A percentile compares a stretch with the other conserved stretches of the same genome.
These are phyloP conservation scores for Rallus crepitans DNA, from an alignment of 2,797 vertebrate genomes.

Conservation along the genomic window DNA sequence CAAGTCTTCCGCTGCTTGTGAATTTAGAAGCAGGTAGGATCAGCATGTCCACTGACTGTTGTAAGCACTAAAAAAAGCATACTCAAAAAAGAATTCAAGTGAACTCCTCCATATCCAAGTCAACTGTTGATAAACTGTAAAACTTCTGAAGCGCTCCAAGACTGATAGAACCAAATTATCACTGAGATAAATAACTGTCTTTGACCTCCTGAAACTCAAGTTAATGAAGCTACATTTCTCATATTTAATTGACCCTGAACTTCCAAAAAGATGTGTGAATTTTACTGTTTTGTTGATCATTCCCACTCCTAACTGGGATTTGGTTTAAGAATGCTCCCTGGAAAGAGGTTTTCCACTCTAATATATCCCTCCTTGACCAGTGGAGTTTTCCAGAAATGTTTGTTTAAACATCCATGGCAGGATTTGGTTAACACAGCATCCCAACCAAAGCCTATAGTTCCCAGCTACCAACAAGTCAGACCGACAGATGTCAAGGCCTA, in stretches of 20 bases:
- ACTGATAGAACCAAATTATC: background rate
- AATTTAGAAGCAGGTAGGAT: background rate
- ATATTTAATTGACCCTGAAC: background rate
- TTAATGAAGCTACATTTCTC: background rate
- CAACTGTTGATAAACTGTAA: background rate
- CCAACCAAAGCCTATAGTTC: background rate
- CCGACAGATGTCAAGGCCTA: background rate
- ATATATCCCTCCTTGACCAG: background rate
- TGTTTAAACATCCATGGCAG: background rate
- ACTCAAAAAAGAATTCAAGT: background rate
- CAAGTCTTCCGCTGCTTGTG: background rate
- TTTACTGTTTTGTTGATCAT: background rate
- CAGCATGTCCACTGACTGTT: background rate
- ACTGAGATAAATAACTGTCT: background rate
- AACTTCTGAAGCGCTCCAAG: background rate
- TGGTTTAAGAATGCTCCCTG: background rate
- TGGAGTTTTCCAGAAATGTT: background rate
- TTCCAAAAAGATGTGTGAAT: accelerated
- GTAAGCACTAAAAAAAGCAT: background rate
- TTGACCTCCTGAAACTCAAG: background rate
- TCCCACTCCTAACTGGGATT: background rate
- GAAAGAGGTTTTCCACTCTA: background rate
- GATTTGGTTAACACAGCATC: accelerated
- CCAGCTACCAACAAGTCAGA: background rate
- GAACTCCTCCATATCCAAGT: background rate